Conservation (phyloP, 2,797 vertebrate species). For the Potorous gilbertii region DNA sequence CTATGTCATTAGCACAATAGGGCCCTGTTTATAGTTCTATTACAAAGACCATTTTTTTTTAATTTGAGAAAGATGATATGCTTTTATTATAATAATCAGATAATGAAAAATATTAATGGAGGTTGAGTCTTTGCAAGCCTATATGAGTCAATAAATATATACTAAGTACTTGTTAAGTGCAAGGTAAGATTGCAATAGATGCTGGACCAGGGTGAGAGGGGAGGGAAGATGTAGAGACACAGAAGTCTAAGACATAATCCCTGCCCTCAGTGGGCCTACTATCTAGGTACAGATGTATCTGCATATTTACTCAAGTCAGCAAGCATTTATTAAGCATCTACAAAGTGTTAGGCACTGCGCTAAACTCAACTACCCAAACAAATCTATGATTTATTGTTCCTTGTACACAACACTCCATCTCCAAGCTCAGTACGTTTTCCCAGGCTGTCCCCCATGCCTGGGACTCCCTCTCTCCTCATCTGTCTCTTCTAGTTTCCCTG, state of each 20-base stretch:
- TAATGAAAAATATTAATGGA: neutral
- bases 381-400: neutral
- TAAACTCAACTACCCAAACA: neutral
- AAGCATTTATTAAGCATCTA: neutral
- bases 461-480: neutral
- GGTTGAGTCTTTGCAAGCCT: neutral
- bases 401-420: neutral
- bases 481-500: neutral
- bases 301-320: neutral
- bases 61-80: neutral
- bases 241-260: neutral
- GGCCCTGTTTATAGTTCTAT: neutral
- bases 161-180: neutral
- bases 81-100: neutral
- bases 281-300: neutral
- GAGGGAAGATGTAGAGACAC: neutral
- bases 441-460: neutral
- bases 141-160: neutral
- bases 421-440: neutral
- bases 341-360: neutral
- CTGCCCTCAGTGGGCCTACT: neutral
- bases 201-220: neutral
- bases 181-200: neutral
- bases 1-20: neutral
- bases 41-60: neutral